Evolutionary conservation across 2,113 vertebrate species (phyloP).

Genomic region (Nesoenas mayeri): DNA sequence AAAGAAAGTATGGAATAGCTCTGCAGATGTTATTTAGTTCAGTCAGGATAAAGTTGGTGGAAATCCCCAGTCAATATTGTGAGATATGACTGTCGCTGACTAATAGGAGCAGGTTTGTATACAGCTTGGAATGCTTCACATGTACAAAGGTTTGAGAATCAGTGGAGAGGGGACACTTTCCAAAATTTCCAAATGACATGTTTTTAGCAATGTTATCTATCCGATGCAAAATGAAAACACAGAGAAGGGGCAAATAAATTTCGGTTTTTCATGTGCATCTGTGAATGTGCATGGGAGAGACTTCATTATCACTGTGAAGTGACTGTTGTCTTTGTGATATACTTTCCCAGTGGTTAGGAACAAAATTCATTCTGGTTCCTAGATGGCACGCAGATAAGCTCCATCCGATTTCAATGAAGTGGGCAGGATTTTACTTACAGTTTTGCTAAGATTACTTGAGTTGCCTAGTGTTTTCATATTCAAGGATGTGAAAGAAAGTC

Average conservation of each 20-base stretch:
- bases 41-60: background rate
- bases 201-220: background rate
- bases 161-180: background rate
- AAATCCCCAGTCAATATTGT: background rate
- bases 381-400: background rate
- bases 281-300: background rate
- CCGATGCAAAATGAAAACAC: background rate
- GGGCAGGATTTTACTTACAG: background rate
- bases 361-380: background rate
- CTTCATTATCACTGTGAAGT: background rate
- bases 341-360: background rate
- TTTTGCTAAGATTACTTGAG: background rate
- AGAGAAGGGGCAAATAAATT: background rate
- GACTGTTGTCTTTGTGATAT: background rate
- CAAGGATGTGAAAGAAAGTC: background rate
- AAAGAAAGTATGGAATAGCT: background rate
- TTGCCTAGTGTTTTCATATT: background rate
- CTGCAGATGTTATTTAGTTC: background rate
- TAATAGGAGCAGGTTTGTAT: background rate
- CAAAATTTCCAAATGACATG: background rate
- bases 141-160: background rate
- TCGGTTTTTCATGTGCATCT: background rate
- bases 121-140: background rate
- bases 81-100: background rate
- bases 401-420: background rate